A percentile compares a stretch with the other conserved stretches of the same genome.
These are phyloP conservation scores for Siniperca undulata DNA, from an alignment of 2,797 vertebrate genomes.

Conservation along the genomic window DNA sequence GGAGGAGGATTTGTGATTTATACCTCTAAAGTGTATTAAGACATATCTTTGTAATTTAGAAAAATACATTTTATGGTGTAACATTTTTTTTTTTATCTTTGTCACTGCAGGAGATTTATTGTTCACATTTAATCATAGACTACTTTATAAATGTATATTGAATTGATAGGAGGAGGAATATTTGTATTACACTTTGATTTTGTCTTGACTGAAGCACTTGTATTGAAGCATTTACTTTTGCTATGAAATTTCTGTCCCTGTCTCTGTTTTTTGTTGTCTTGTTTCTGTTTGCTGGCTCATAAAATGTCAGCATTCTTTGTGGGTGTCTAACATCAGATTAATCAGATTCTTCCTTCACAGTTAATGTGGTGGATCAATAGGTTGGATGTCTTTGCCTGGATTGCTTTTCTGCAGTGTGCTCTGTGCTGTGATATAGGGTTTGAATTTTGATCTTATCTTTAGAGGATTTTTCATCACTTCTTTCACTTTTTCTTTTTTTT, in stretches of 20 bases:
- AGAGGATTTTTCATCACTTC: neutral
- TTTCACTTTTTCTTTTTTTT: neutral
- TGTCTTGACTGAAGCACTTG: slow-evolving; percentile 1
- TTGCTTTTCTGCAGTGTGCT: neutral
- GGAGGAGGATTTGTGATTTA: slow-evolving; percentile 40
- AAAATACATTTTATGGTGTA: neutral
- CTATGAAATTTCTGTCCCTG: neutral
- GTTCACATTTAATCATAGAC: slow-evolving; percentile 1
- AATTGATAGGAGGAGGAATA: neutral
- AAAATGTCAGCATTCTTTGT: slow-evolving; percentile 20
- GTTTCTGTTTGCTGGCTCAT: slow-evolving; percentile 7
- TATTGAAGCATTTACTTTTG: neutral
- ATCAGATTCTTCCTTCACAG: neutral
- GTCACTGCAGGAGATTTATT: neutral
- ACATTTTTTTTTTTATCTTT: neutral
- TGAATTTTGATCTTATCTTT: neutral
- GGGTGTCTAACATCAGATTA: neutral
- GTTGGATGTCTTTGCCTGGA: neutral
- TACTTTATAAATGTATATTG: neutral
- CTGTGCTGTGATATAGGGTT: slow-evolving; percentile 1
- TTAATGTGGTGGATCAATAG: slow-evolving; percentile 3
- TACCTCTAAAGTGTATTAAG: neutral
- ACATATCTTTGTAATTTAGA: slow-evolving; percentile 12
- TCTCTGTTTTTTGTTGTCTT: slow-evolving; percentile 1
- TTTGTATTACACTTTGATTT: slow-evolving; percentile 10